Base-by-base conservation (phyloP, 2,113 vertebrate species). In the Ginglymostoma cirratum region DNA sequence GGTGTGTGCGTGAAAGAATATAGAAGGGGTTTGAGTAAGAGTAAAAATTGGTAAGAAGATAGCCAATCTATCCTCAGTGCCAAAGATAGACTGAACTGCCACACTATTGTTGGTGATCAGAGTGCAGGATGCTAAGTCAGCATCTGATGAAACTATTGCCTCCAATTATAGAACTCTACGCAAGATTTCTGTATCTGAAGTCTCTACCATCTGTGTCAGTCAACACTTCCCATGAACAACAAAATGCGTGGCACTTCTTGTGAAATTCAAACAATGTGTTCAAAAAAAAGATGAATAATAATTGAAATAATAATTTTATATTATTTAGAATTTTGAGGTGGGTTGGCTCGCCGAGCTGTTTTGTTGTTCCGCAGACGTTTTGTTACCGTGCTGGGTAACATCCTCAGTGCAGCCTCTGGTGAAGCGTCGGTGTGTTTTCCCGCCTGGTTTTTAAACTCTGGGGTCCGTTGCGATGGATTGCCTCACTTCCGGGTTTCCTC, bases 261-360 rank as follows among this genome's bases (percentile, higher is more conserved):
- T n/a, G 52, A 30, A 90, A 61, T 52, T 8, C 52, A 52, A n/a
- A 83, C 80, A 42, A 42, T 83, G 5, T 83, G 21, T 83, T 83
- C 17, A 83, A 42, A 80, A 15, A 38, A 83, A 17, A 42, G 12
- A 19, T 90, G 52, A 42, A 90, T 61, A 90, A 90, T 61, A 90
- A 90, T 90, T 61, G 27, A 90, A 90, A 34, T n/a, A 90, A 90
- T 65, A 90, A 90, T 90, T 55, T 55, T 34, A 14, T 90, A 34
- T 90, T 65, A 61, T 61, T 24, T 61, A 14, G 52, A 14, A 61
- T 61, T 90, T 61, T 61, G 45, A 45, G 45, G 45, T 45, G 1
- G 45, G 45, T 45, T 45, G 45, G 45, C 45, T 45, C 45, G 2
- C 45, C 2, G 45, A 45, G 45, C 45, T 45, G 45, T 45, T 45